Conservation (phyloP, 2,797 vertebrate species). For the Hozukius guyotensis region DNA sequence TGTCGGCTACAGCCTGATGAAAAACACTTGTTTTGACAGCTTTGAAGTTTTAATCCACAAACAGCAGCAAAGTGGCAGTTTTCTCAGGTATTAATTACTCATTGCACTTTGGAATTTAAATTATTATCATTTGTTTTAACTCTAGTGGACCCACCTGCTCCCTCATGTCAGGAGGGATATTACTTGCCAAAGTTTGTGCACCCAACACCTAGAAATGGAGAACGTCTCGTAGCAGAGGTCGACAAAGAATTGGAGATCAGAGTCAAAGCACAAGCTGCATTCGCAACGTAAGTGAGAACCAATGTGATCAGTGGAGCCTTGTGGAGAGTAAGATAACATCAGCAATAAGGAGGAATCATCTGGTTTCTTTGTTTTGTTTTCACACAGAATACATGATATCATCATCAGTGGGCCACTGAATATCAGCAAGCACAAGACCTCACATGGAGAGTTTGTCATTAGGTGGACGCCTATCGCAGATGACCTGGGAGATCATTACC, state of each 20-base stretch:
- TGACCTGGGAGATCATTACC: slow-evolving; percentile 50
- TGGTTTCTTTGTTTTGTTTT: not conserved
- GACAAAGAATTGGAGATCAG: slow-evolving; percentile 60
- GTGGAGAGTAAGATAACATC: not conserved
- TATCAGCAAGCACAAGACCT: slow-evolving; percentile 54
- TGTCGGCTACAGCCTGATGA: not conserved
- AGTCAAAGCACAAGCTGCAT: slow-evolving; percentile 56
- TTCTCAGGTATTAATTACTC: not conserved
- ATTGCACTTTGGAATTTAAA: not conserved
- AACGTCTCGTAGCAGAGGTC: slow-evolving; percentile 37
- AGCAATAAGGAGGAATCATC: not conserved
- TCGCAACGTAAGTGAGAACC: slow-evolving; percentile 44
- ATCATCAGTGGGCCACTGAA: slow-evolving; percentile 70
- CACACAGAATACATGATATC: slow-evolving; percentile 55
- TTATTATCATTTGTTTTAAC: not conserved
- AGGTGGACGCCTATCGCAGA: slow-evolving; percentile 63
- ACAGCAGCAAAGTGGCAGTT: not conserved
- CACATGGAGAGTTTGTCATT: slow-evolving; percentile 53
- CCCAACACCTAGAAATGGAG: slow-evolving; percentile 66
- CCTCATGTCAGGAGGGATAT: slow-evolving; percentile 65
- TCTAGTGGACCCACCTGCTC: slow-evolving; percentile 69
- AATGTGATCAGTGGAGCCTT: accelerated
- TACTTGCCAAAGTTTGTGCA: slow-evolving; percentile 63
- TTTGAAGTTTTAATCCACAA: not conserved
- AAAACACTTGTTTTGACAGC: not conserved